phyloP scores from a whole-genome alignment of 2,888 invertebrate species.

The Cheilosia vernalis region DNA sequence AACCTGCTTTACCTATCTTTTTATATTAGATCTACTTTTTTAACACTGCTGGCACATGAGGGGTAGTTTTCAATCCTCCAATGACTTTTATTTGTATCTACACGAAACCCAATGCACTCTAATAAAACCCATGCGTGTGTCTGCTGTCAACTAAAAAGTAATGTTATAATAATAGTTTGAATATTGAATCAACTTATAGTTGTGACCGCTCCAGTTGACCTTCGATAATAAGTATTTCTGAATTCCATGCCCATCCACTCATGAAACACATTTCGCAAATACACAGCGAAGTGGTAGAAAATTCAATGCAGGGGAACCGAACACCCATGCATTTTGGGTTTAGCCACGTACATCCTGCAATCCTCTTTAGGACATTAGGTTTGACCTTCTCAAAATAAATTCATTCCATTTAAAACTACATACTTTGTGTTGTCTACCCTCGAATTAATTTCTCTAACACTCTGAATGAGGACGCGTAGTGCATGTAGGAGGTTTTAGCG shows the following conservation, averaged over 20 bases:
- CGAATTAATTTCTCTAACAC: constrained; percentile 9
- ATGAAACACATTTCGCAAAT: constrained; percentile 3
- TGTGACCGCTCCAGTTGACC: constrained; percentile 23
- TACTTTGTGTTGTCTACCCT: constrained; percentile 27
- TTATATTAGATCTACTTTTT: too few species aligned
- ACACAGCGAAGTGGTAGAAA: not conserved
- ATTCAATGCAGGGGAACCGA: constrained; percentile 6
- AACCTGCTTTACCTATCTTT: too few species aligned
- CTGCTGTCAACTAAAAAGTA: too few species aligned
- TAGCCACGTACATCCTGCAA: constrained; percentile 34
- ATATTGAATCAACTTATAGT: too few species aligned
- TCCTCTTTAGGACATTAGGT: constrained; percentile 13
- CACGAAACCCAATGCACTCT: too few species aligned
- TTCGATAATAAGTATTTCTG: constrained; percentile 20
- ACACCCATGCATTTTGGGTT: constrained; percentile 32
- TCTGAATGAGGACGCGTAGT: constrained; percentile 1
- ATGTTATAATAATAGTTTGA: too few species aligned
- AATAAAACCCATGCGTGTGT: too few species aligned
- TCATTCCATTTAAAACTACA: constrained; percentile 22
- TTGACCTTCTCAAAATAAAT: constrained; percentile 51
- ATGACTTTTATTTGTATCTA: too few species aligned
- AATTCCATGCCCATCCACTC: not conserved
- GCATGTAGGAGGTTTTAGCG: constrained; percentile 4
- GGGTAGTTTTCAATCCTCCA: too few species aligned
- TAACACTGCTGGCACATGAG: too few species aligned